Base-by-base conservation (phyloP, 2,888 invertebrate genomes). In the Laspeyria flexula region DNA sequence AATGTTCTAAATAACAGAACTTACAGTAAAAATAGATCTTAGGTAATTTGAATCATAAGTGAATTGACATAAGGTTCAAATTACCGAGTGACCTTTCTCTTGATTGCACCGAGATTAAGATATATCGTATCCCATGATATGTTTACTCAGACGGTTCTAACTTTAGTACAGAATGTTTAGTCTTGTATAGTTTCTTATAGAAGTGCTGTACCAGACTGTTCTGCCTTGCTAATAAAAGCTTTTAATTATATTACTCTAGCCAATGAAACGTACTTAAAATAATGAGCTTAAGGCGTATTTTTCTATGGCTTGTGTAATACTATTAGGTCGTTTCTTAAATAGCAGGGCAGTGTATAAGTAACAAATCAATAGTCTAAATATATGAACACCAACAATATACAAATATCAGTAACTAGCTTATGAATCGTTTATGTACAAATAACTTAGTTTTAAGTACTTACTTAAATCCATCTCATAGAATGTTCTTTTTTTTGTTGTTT, bases 381-480 rank as follows among this genome's bases (percentile, higher is more conserved):
- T 6, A 25, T 25, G 25, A 25, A 25, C 9, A 25, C 25, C 7
- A 29, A 35, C 31, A 12, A 15, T 23, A 25, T 15, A 37, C n/a
- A 39, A 55, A 60, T 68, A 67, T 60, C 65, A 59, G 56, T 68
- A 69, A 60, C 63, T 63, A 60, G 66, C 68, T 69, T 69, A 69
- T 69, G 68, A 69, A 69, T 65, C 60, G 62, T 60, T 66, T 66
- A 54, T 69, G 69, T 69, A 69, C 69, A 69, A 69, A 70, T 70
- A 63, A 66, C 60, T 63, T 69, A 69, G 71, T 55, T 50, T 56
- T 70, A 70, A 69, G 70, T 66, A 65, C 63, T 63, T 69, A 69
- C 60, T 70, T 66, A 57, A 60, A 61, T 55, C 49, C 64, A 63
- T 69, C 58, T 62, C 52, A 54, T 60, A 62, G 49, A 16, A 40